Evolutionary conservation across 2,113 vertebrate species (phyloP).

Genomic region (Chloropsis cyanopogon): DNA sequence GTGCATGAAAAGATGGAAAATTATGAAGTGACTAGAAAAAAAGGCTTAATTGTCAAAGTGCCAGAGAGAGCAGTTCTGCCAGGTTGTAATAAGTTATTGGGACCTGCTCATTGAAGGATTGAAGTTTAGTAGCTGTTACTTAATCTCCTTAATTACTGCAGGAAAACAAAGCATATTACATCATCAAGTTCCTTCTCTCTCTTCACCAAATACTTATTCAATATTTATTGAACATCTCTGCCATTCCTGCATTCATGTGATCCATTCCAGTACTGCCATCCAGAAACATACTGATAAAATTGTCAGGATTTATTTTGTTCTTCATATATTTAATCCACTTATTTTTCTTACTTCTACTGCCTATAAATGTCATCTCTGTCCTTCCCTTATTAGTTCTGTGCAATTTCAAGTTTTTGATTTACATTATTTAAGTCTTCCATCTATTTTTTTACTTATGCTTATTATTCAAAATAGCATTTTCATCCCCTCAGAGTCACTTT

Average conservation of each 20-base stretch:
- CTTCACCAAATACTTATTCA: background rate
- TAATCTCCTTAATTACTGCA: background rate
- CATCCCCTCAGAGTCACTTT: background rate
- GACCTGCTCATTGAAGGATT: background rate
- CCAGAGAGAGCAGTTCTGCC: background rate
- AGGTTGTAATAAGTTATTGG: conserved; percentile 1
- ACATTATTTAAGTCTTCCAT: background rate
- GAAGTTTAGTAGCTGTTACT: conserved; percentile 13
- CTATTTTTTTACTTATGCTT: background rate
- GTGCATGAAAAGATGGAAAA: conserved; percentile 6
- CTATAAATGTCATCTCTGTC: background rate
- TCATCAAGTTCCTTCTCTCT: background rate
- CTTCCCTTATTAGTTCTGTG: background rate
- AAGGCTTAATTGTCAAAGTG: background rate
- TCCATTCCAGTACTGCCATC: background rate
- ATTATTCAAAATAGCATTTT: background rate
- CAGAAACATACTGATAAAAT: background rate
- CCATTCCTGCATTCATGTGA: background rate
- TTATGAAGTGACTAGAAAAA: background rate
- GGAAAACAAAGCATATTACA: background rate
- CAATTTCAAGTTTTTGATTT: background rate
- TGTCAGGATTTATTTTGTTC: background rate
- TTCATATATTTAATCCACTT: background rate
- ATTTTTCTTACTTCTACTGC: conserved; percentile 18
- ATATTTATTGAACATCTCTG: background rate